Conservation (phyloP, 2,113 vertebrate genomes). For the Taurulus bubalis region DNA sequence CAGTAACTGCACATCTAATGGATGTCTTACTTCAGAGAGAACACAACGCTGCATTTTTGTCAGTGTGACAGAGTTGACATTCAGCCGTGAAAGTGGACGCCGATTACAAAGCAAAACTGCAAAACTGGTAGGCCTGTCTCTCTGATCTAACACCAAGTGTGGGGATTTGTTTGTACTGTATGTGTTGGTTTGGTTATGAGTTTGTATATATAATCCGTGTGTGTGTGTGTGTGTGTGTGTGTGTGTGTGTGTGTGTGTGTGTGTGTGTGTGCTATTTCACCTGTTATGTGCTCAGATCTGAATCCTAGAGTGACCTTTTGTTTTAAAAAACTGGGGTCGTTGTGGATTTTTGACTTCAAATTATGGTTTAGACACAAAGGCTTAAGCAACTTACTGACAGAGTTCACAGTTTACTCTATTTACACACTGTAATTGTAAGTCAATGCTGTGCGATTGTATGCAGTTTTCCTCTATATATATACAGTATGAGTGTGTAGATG, state of each 20-base stretch:
- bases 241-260: not conserved
- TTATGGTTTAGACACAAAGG: conserved; percentile 28
- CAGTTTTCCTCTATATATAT: conserved; percentile 5
- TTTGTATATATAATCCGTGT: not conserved
- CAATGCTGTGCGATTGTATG: conserved; percentile 36
- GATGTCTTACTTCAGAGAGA: conserved; percentile 36
- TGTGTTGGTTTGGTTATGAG: not conserved
- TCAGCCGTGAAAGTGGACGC: conserved; percentile 50
- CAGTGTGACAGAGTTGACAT: conserved; percentile 41
- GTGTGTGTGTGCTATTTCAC: not conserved
- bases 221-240: not conserved
- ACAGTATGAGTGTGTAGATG: not conserved
- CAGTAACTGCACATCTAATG: conserved; percentile 41
- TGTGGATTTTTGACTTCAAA: conserved; percentile 45
- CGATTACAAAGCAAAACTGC: conserved; percentile 30
- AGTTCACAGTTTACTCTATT: conserved; percentile 31
- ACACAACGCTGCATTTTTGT: conserved; percentile 22
- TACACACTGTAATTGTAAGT: conserved; percentile 13
- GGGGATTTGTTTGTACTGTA: conserved; percentile 19
- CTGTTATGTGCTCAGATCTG: conserved; percentile 19
- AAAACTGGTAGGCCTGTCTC: conserved; percentile 5
- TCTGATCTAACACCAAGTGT: conserved; percentile 39
- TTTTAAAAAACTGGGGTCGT: conserved; percentile 10
- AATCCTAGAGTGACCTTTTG: conserved; percentile 38
- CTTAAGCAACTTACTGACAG: conserved; percentile 26